Evolutionary conservation across 2,113 vertebrate genomes (phyloP).

Genomic region (Tragelaphus imberbis): DNA sequence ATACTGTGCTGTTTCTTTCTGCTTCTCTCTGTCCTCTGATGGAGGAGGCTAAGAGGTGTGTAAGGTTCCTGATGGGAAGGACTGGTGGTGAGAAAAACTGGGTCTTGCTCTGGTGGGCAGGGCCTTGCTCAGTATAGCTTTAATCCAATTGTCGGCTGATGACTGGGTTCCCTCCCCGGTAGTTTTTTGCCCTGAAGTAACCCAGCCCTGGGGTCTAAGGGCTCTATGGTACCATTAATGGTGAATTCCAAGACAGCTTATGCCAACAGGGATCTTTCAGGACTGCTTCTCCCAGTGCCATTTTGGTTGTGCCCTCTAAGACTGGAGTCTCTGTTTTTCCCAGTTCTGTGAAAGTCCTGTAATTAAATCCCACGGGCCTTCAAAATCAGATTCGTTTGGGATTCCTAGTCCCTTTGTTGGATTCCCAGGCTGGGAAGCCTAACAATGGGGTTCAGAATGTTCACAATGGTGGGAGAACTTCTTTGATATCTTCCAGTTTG

Average conservation of each 20-base stretch:
- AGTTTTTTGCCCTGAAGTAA: neutral
- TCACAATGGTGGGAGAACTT: neutral
- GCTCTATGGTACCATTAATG: neutral
- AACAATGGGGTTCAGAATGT: neutral
- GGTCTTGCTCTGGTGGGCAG: neutral
- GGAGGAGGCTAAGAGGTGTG: neutral
- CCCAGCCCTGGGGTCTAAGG: neutral
- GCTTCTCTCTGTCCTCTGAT: neutral
- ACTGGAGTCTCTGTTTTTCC: neutral
- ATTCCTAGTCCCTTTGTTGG: neutral
- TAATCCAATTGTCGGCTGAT: neutral
- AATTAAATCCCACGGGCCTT: neutral
- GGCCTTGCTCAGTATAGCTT: neutral
- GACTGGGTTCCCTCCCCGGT: neutral
- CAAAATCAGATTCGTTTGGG: neutral
- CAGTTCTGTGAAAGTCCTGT: neutral
- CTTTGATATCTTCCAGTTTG: neutral
- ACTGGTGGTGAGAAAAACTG: neutral
- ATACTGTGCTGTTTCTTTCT: neutral
- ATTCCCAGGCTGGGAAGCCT: neutral
- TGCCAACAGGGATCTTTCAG: fast-evolving
- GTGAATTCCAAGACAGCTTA: neutral
- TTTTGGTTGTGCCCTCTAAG: neutral
- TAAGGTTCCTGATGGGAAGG: neutral
- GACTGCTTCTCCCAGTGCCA: neutral